phyloP scores from a whole-genome alignment of 1,140 invertebrate genomes.

The Bombus breviceps region DNA sequence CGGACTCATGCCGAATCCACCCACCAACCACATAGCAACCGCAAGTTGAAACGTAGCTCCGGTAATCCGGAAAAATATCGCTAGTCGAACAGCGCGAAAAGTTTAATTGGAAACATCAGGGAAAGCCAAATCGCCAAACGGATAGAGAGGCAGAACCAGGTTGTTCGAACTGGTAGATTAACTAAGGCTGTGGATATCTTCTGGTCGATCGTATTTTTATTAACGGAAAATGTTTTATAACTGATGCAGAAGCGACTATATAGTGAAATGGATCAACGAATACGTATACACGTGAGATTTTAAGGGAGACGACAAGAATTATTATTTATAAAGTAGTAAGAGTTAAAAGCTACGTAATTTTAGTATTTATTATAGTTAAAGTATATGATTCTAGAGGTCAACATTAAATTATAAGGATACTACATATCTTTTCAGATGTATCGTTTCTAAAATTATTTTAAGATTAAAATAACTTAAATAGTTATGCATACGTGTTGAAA shows the following conservation, averaged over 20 bases:
- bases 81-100: slow-evolving; percentile 56
- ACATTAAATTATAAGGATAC: not conserved
- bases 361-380: no score
- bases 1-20: slow-evolving; percentile 29
- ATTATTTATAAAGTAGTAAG: not conserved
- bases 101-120: slow-evolving; percentile 76
- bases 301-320: not conserved
- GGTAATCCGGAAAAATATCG: slow-evolving; percentile 73
- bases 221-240: slow-evolving; percentile 5
- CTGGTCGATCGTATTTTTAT: slow-evolving; percentile 30
- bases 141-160: slow-evolving; percentile 46
- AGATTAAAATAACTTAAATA: no score
- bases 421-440: no score
- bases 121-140: slow-evolving; percentile 33
- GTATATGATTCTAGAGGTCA: not conserved
- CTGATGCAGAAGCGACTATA: not conserved
- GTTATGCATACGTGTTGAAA: no score
- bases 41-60: slow-evolving; percentile 46
- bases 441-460: no score
- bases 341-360: no score
- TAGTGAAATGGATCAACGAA: not conserved
- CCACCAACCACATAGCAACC: slow-evolving; percentile 50
- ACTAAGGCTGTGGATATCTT: not conserved
- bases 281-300: not conserved
- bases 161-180: slow-evolving; percentile 54